Evolutionary conservation across 2,888 invertebrate genomes (phyloP), one percentile per base, ranked within the genome.

Genomic region (Emmelina monodactyla): DNA sequence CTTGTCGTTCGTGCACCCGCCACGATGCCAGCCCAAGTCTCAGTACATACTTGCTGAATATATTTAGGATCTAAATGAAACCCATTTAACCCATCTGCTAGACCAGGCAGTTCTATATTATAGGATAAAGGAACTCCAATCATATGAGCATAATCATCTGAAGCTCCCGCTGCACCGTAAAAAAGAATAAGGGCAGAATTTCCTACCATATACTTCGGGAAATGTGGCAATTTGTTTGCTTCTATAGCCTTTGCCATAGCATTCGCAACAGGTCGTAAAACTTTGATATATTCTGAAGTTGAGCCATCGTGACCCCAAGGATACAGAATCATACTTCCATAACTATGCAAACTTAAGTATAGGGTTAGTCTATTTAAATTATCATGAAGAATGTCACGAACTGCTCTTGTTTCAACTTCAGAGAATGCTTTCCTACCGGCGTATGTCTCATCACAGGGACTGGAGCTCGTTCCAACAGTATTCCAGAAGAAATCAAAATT

Each of bases 291-390:
- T 2, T 58, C 57, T 2, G 84, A 84, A 25, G 82, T 53, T 2
- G 60, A 55, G 30, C 66, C 65, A 13, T 83, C 82, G 41, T 82
- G 87, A 1, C 87, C 88, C 86, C 87, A 89, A 0, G 88, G 85
- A 50, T 88, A 88, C 2, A 89, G 55, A 14, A 89, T 60, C 58
- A 83, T 85, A 43, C 84, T 82, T 10, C 91, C 91, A 49, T 83
- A 91, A 11, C 91, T 88, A 54, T 93, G 92, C 41, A 92, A 69
- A 1, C 88, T 85, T 9, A 92, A 51, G 55, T 89, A 92, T 39
- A 88, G 64, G 33, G 85, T 81, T 14, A 85, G 69, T 10, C 79
- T 63, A 5, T 62, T 49, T 0, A 79, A 63, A 16, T 84, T 55
- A 1, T 76, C 59, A 2, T 75, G 49, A 22, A 90, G 55, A 41